Base-by-base conservation (phyloP, 2,797 vertebrate species). In the Apogon hyalosoma region DNA sequence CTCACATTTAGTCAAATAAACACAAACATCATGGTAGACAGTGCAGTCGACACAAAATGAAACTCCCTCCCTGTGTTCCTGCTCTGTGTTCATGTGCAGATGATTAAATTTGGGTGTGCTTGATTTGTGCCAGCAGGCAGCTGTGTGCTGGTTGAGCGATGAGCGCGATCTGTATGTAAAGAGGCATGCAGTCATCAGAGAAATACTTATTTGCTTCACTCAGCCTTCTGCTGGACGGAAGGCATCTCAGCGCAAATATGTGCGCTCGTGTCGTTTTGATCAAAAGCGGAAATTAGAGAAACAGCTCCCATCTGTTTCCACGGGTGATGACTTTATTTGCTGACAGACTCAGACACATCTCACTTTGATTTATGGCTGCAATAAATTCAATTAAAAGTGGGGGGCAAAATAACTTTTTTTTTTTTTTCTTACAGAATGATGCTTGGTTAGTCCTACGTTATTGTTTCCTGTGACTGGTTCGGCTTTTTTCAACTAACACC, bases 261-360 rank as follows among this genome's bases (percentile, higher is more conserved):
- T 84, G 84, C 73, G 66, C 86, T 90, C 81, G 83, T 91, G 87
- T 86, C 86, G 66, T 90, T 91, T 92, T 93, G 88, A 93, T 95
- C 94, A 92, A 90, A 95, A 95, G 81, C 51, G 66, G 86, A 90
- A 94, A 94, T 95, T 92, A 92, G 74, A 91, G 92, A 95, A 87
- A 93, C 87, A 91, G 81, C 84, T 92, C 85, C 90, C 92, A 94
- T 93, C 90, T 95, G 92, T 92, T 95, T 93, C 87, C 63, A 76
- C 84, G 79, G 86, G 83, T 94, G 95, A 92, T 87, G 57, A 86
- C 81, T 90, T 92, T 90, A 67, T 88, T 60, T 62, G 88, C 82
- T 88, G 90, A 91, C 89, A 92, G 93, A 91, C 93, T 91, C 77
- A 86, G 87, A 83, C 69, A 76, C 80, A 90, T 93, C 83, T 55